These are phyloP conservation scores for Buphagus erythrorhynchus DNA, from an alignment of 2,797 vertebrate species.

Conservation along the genomic window DNA sequence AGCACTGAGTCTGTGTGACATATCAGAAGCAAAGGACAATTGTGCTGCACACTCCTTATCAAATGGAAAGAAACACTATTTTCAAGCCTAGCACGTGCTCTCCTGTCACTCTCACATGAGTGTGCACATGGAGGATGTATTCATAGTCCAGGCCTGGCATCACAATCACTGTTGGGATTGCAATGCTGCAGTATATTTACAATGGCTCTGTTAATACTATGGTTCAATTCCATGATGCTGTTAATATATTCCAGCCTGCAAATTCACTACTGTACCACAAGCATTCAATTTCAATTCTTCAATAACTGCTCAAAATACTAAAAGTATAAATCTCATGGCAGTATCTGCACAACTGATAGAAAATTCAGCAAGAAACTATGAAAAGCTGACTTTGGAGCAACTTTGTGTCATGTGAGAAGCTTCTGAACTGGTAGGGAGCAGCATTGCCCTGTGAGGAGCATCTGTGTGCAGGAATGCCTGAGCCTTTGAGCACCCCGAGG, in stretches of 20 bases:
- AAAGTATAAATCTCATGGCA: background rate
- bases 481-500: background rate
- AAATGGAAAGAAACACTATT: background rate
- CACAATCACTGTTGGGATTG: background rate
- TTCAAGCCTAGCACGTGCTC: background rate
- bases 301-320: background rate
- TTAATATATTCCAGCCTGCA: background rate
- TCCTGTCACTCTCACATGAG: background rate
- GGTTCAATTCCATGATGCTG: background rate
- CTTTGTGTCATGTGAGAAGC: background rate
- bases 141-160: background rate
- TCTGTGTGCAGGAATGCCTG: background rate
- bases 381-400: background rate
- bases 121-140: background rate
- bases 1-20: rapidly evolving
- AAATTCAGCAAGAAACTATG: background rate
- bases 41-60: background rate
- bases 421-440: background rate
- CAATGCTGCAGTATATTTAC: background rate
- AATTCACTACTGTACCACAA: background rate
- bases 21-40: background rate
- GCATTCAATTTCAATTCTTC: background rate
- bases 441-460: background rate
- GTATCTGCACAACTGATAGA: background rate
- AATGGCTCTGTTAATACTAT: background rate